These are phyloP conservation scores for Sabatieria punctata DNA, from an alignment of 2,888 invertebrate genomes.

Conservation along the genomic window DNA sequence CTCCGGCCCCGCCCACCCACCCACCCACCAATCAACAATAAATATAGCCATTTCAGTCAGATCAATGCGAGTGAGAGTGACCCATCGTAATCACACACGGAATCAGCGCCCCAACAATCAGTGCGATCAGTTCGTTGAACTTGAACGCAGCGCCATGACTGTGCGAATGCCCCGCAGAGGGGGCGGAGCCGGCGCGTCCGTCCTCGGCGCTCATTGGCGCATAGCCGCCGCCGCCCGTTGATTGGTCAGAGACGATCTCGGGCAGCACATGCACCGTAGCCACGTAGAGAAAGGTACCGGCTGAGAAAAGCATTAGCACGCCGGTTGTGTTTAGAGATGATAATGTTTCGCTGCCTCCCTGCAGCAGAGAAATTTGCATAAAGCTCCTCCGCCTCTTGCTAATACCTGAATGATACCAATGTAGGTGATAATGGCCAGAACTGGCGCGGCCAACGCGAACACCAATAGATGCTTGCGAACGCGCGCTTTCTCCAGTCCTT, in stretches of 20 bases:
- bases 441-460: slow-evolving; percentile 80
- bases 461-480: slow-evolving; percentile 74
- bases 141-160: slow-evolving; percentile 42
- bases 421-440: slow-evolving; percentile 72
- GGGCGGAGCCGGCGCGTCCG: slow-evolving; percentile 5
- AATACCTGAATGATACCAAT: slow-evolving; percentile 67
- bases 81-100: slow-evolving; percentile 78
- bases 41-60: too few species aligned
- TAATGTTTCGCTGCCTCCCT: slow-evolving; percentile 75
- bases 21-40: too few species aligned
- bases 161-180: slow-evolving; percentile 12
- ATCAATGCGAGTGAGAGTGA: slow-evolving; percentile 54
- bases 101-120: slow-evolving; percentile 68
- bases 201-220: background rate
- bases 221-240: slow-evolving; percentile 11
- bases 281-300: slow-evolving; percentile 94
- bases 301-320: slow-evolving; percentile 93
- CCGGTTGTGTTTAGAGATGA: slow-evolving; percentile 81
- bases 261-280: slow-evolving; percentile 96
- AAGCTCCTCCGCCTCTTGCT: slow-evolving; percentile 8
- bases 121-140: slow-evolving; percentile 56
- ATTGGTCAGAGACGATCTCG: slow-evolving; percentile 45
- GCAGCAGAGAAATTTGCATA: slow-evolving; percentile 27
- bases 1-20: too few species aligned
- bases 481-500: slow-evolving; percentile 69